A percentile compares a stretch with the other conserved stretches of the same genome.
These are phyloP conservation scores for Bursaphelenchus mucronatus DNA, from an alignment of 1,140 invertebrate species.

Conservation along the genomic window DNA sequence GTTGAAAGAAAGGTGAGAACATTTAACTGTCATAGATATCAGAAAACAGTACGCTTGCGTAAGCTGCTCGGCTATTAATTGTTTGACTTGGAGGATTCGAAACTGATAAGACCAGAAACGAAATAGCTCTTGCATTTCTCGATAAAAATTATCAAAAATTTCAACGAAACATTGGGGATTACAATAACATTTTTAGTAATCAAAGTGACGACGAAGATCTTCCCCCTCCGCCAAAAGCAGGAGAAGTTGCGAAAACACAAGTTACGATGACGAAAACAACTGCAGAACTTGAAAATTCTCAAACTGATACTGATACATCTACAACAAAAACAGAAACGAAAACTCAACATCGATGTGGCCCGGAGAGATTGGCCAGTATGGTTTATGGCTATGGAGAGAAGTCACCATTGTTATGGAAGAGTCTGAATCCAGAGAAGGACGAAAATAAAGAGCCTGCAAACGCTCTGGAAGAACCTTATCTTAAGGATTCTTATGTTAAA, in stretches of 20 bases:
- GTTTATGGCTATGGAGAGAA: conserved; percentile 11
- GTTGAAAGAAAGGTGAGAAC: conserved; percentile 8
- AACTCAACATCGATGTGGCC: neutral
- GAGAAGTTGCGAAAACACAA: neutral
- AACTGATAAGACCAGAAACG: neutral
- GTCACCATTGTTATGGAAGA: conserved; percentile 14
- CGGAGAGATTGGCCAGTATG: conserved; percentile 8
- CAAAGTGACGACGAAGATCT: conserved; percentile 24
- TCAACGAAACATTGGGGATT: neutral
- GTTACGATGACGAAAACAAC: conserved; percentile 1
- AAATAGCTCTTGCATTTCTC: neutral
- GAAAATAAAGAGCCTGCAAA: neutral
- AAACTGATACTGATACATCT: neutral
- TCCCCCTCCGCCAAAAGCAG: conserved; percentile 10
- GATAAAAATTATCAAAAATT: conserved; percentile 6
- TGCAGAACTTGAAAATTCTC: neutral
- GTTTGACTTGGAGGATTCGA: conserved; percentile 1
- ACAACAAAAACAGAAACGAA: conserved; percentile 17
- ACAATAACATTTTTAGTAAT: conserved; percentile 9
- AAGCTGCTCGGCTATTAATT: neutral
- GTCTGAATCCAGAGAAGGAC: neutral
- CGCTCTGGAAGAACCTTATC: neutral
- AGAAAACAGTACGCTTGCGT: neutral
- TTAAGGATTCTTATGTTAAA: conserved; percentile 4
- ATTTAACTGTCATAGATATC: neutral